Conservation (phyloP, 2,797 vertebrate genomes). For the Steatocranus sp. region DNA sequence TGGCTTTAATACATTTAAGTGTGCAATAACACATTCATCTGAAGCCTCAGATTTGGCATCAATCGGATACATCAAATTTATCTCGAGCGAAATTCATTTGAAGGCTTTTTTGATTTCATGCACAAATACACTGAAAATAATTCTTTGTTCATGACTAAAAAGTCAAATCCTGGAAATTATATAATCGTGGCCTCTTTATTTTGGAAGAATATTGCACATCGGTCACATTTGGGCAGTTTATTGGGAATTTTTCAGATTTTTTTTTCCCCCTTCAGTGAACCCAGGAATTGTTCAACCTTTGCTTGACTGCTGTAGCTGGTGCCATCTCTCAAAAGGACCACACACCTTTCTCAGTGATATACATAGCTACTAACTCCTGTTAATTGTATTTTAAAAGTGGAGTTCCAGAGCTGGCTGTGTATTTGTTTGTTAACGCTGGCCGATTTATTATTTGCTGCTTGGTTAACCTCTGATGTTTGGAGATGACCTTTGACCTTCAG, state of each 20-base stretch:
- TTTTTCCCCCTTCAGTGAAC: background rate
- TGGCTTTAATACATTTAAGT: constrained; percentile 58
- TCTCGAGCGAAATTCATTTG: constrained; percentile 34
- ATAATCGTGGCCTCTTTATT: constrained; percentile 48
- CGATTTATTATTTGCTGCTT: constrained; percentile 60
- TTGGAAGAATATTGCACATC: constrained; percentile 39
- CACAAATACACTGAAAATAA: background rate
- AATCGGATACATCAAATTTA: constrained; percentile 29
- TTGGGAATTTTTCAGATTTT: background rate
- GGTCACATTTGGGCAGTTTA: constrained; percentile 1
- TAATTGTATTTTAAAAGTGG: constrained; percentile 25
- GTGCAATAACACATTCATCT: constrained; percentile 36
- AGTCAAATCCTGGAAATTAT: constrained; percentile 42
- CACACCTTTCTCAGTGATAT: constrained; percentile 32
- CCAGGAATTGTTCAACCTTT: constrained; percentile 4
- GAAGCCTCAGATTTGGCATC: constrained; percentile 46
- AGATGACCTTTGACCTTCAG: constrained; percentile 50
- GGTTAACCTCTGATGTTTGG: constrained; percentile 50
- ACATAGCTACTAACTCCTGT: background rate
- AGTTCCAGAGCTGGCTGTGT: background rate
- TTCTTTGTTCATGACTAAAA: constrained; percentile 27
- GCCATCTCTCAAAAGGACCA: constrained; percentile 52
- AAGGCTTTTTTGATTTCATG: constrained; percentile 35
- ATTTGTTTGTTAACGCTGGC: constrained; percentile 47
- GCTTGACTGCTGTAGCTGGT: constrained; percentile 29